Conservation (phyloP, 2,797 vertebrate genomes). For the Arremon brunneinucha region DNA sequence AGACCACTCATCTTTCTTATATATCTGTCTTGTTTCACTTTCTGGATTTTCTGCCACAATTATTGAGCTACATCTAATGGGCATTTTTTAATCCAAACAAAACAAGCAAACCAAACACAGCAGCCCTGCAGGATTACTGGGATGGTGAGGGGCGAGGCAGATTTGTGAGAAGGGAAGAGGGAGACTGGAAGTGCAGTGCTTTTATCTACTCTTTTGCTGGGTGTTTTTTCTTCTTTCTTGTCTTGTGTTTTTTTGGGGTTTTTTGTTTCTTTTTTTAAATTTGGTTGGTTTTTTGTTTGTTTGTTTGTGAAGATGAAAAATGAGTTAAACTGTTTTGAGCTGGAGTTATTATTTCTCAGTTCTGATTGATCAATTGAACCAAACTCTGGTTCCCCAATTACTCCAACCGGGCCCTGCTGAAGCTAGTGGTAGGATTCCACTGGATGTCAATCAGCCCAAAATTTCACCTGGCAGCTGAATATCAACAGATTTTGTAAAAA, state of each 20-base stretch:
- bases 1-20: neutral
- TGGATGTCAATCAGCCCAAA: neutral
- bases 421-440: neutral
- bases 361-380: neutral
- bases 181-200: neutral
- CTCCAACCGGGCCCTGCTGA: accelerated
- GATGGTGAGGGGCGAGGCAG: neutral
- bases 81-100: conserved; percentile 1
- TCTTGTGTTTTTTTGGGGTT: neutral
- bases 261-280: neutral
- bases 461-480: neutral
- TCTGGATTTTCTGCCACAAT: neutral
- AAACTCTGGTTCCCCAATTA: neutral
- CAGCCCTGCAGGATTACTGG: neutral
- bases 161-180: neutral
- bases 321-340: neutral
- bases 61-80: neutral
- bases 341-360: neutral
- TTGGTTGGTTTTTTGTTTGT: neutral
- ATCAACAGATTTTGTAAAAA: neutral
- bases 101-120: neutral
- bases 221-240: neutral
- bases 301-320: neutral
- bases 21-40: neutral
- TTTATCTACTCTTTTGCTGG: neutral